Conservation (phyloP, 2,797 vertebrate species). For the Melanotaenia nigrans region DNA sequence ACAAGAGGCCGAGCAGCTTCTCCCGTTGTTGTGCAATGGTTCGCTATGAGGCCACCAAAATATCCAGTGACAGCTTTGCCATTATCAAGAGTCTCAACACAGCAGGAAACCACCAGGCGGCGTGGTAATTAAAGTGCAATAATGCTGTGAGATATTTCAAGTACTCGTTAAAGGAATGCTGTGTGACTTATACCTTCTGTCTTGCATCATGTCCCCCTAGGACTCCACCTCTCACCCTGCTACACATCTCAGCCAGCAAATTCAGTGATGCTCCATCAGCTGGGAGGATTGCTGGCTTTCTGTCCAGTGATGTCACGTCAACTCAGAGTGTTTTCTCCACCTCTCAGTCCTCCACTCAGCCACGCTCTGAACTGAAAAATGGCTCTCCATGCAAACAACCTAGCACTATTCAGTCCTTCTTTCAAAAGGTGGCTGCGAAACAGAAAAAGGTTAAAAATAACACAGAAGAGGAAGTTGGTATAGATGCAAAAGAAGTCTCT, state of each 20-base stretch:
- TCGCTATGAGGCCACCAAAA: conserved; percentile 89
- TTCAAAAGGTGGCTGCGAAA: conserved; percentile 86
- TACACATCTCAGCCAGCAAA: conserved; percentile 90
- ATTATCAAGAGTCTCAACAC: conserved; percentile 90
- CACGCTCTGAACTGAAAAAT: conserved; percentile 38
- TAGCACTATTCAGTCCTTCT: conserved; percentile 86
- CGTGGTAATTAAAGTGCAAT: conserved; percentile 83
- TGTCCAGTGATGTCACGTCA: conserved; percentile 79
- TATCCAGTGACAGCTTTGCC: conserved; percentile 88
- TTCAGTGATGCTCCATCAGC: conserved; percentile 82
- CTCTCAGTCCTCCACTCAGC: conserved; percentile 21
- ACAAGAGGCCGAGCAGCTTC: conserved; percentile 79
- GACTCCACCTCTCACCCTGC: conserved; percentile 89
- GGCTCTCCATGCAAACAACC: conserved; percentile 75
- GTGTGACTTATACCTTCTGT: conserved; percentile 6
- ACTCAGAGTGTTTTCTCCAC: conserved; percentile 62
- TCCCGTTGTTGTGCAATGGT: conserved; percentile 90
- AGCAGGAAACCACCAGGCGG: conserved; percentile 87
- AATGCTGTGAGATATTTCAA: not conserved
- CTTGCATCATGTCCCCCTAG: conserved; percentile 70
- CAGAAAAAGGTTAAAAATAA: conserved; percentile 62
- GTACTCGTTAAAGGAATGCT: not conserved
- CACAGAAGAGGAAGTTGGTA: conserved; percentile 1
- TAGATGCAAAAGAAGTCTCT: not conserved
- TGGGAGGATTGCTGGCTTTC: conserved; percentile 87